phyloP scores from a whole-genome alignment of 1,140 invertebrate genomes.

The Ladona fulva region DNA sequence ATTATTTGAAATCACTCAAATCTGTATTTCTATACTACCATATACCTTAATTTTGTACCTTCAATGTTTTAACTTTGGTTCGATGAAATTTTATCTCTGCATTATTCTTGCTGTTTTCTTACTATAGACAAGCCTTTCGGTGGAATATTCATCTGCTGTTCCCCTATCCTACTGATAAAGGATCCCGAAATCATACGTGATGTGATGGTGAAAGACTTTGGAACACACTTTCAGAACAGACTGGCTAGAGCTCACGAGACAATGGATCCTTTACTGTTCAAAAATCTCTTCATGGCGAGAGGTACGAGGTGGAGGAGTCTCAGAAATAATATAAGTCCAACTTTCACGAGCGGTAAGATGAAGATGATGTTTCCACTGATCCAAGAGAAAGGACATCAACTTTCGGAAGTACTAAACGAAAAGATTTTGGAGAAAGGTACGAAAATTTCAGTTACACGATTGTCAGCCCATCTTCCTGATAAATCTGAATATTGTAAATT shows the following conservation, averaged over 20 bases:
- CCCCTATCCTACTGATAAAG: background rate
- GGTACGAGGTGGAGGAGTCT: constrained; percentile 40
- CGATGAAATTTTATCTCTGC: background rate
- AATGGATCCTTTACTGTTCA: background rate
- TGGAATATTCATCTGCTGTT: background rate
- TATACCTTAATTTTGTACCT: too few relatives aligned
- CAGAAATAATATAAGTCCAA: constrained; percentile 37
- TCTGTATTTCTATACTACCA: too few relatives aligned
- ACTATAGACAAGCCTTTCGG: background rate
- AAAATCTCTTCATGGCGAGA: constrained; percentile 19
- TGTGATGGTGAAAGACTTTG: background rate
- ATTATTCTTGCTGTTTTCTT: background rate
- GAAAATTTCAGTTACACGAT: background rate
- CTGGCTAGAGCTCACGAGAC: background rate
- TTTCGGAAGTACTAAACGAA: background rate
- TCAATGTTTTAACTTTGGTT: background rate
- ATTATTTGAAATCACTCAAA: too few relatives aligned
- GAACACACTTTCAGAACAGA: background rate
- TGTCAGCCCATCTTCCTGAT: background rate
- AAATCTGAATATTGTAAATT: background rate
- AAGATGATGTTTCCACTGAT: constrained; percentile 37
- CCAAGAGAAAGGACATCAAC: background rate
- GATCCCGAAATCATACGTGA: background rate
- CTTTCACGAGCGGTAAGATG: constrained; percentile 40
- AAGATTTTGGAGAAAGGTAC: background rate